Base-by-base conservation (phyloP, 2,888 invertebrate genomes). In the Eupithecia abbreviata region DNA sequence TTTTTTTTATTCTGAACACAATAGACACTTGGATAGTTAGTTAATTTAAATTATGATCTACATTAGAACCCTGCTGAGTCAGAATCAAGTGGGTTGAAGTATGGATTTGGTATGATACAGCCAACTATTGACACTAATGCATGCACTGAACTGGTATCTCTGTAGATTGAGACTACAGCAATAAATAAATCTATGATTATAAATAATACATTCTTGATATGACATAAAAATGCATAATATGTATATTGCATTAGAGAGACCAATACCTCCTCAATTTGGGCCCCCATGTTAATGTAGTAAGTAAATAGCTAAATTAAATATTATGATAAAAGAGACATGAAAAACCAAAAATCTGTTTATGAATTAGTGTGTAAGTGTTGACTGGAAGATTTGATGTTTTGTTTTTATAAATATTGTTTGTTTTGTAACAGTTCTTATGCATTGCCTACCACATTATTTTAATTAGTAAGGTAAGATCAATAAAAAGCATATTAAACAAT, bases 271-370 rank as follows among this genome's bases (percentile, higher is more conserved):
- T 55, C 18, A 58, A 9, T 58, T 18, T 55, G 55, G n/a, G n/a
- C 18, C 9, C 18, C 10, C n/a, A 18, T 18, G 6, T 55, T 55
- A 55, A n/a, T 55, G 15, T 55, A 55, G n/a, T 55, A 55, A 55
- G n/a, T 18, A 58, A 9, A 0, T 18, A 58, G 58, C 4, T 49
- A 49, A 13, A 12, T 13, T 5, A 51, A 6, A 51, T n/a, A 55
- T 55, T 58, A 58, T 18, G 58, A 58, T 62, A 18, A 62, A 58
- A 51, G 30, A 62, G 30, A 58, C 55, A 58, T 9, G n/a, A 62
- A 62, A 30, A 62, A 30, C 62, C 62, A 62, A 62, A 62, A 62
- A 30, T 30, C 62, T 62, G 30, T 62, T 62, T 62, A 62, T 62
- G 62, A 62, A 62, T 30, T 62, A 62, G 10, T 62, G 10, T 62